Percentiles rank a stretch among this genome's conserved stretches.
Evolutionary conservation across 1,140 invertebrate species (phyloP).

Genomic region (Papilio aristodemus): DNA sequence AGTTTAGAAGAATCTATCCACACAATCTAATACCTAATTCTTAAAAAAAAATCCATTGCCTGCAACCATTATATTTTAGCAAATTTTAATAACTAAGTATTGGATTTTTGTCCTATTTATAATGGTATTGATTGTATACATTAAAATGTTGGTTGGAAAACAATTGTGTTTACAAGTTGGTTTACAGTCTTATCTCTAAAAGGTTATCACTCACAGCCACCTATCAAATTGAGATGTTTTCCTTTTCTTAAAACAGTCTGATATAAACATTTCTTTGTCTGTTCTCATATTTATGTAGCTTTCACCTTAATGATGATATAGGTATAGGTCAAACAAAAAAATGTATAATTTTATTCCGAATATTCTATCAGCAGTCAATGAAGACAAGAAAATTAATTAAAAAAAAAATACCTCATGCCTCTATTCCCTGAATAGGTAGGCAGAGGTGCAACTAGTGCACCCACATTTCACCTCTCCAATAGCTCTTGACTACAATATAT

Average conservation of each 20-base stretch:
- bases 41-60: too few species aligned
- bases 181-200: conserved; percentile 9
- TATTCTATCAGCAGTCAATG: too few species aligned
- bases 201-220: conserved; percentile 22
- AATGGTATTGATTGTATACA: not conserved
- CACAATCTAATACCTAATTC: too few species aligned
- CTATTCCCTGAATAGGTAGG: too few species aligned
- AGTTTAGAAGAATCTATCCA: not conserved
- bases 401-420: too few species aligned
- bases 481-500: too few species aligned
- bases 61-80: too few species aligned
- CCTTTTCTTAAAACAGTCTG: not conserved
- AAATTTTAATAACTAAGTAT: not conserved
- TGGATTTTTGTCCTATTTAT: not conserved
- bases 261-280: conserved; percentile 2
- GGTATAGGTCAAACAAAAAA: not conserved
- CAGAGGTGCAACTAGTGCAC: too few species aligned
- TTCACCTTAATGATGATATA: not conserved
- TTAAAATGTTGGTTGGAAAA: conserved; percentile 20
- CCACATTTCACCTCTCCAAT: too few species aligned
- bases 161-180: conserved; percentile 6
- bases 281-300: not conserved
- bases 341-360: too few species aligned
- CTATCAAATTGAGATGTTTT: not conserved
- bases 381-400: too few species aligned